Base-by-base conservation (phyloP, 2,888 invertebrate species). In the Eulithis prunata region DNA sequence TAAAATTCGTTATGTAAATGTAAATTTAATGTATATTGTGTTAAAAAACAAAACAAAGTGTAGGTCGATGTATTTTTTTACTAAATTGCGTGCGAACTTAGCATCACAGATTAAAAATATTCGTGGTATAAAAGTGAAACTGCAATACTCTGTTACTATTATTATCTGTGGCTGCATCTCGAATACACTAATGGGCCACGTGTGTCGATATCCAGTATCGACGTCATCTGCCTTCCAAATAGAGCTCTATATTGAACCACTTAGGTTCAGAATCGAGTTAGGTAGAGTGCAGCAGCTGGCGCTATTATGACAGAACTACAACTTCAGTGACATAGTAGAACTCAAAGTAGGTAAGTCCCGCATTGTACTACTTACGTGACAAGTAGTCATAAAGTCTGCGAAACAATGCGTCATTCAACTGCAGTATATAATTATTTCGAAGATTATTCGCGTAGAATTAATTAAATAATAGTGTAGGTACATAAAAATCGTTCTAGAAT, bases 291-390 rank as follows among this genome's bases (percentile, higher is more conserved):
- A 12, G 56, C 67, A 67, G 67, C 63, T 60, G 43, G 49, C 78
- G 83, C 84, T 85, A 84, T 86, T 82, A 83, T 80, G 81, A 85
- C 85, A 87, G 84, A 89, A 81, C 73, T 79, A 79, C 79, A 81
- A 80, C 79, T 75, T 77, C 75, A 75, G 79, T 77, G 78, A 13
- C 57, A 60, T 60, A 63, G 67, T 67, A 67, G 53, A 62, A 57
- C 13, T 57, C 47, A 47, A 52, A 56, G 32, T 13, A 28, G 52
- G 32, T 13, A 28, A 49, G 65, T 57, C 54, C 46, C 13, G 65
- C 65, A 61, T 47, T 43, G 47, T 36, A 53, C 54, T 51, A 49
- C 45, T 36, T 54, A 54, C 2, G 36, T 14, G n/a, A n/a, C n/a
- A 13, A 38, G 38, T 14, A 54, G 11, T 14, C 14, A 54, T 38